phyloP scores from a whole-genome alignment of 2,888 invertebrate species.

The Drosophila sordidula region DNA sequence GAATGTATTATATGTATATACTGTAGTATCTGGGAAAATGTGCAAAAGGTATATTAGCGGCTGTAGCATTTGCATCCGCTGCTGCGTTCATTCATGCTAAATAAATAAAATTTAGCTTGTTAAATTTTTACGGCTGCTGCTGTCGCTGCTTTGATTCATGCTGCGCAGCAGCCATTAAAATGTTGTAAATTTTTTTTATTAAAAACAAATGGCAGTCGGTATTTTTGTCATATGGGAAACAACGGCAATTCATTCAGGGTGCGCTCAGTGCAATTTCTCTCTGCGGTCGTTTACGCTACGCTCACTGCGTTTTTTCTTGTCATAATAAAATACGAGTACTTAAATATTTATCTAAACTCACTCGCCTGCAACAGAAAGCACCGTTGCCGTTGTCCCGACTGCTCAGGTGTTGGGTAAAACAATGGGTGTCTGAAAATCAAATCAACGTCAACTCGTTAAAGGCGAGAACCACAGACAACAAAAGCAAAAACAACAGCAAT shows the following conservation, averaged over 20 bases:
- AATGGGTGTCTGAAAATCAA: conserved; percentile 54
- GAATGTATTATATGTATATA: neutral
- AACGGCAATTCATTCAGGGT: conserved; percentile 36
- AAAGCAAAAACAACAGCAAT: conserved; percentile 9
- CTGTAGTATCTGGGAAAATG: neutral
- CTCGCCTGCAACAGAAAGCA: conserved; percentile 65
- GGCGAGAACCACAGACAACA: conserved; percentile 46
- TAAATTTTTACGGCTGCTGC: conserved; percentile 29
- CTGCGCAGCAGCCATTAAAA: conserved; percentile 32
- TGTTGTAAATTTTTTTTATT: conserved; percentile 35
- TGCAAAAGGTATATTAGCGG: conserved; percentile 17
- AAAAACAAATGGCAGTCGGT: conserved; percentile 34
- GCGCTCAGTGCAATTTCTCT: conserved; percentile 33
- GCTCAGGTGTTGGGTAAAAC: conserved; percentile 41
- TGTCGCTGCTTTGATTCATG: conserved; percentile 40
- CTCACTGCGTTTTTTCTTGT: conserved; percentile 38
- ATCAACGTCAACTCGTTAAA: conserved; percentile 39
- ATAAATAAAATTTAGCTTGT: conserved; percentile 29
- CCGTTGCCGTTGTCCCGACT: conserved; percentile 40
- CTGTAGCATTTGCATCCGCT: neutral
- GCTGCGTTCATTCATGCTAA: conserved; percentile 3
- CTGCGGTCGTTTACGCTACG: conserved; percentile 24
- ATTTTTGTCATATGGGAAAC: conserved; percentile 40
- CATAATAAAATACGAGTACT: conserved; percentile 43
- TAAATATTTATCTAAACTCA: conserved; percentile 55